Conservation (phyloP, 2,113 vertebrate species). For the Genyomyrus donnyi region DNA sequence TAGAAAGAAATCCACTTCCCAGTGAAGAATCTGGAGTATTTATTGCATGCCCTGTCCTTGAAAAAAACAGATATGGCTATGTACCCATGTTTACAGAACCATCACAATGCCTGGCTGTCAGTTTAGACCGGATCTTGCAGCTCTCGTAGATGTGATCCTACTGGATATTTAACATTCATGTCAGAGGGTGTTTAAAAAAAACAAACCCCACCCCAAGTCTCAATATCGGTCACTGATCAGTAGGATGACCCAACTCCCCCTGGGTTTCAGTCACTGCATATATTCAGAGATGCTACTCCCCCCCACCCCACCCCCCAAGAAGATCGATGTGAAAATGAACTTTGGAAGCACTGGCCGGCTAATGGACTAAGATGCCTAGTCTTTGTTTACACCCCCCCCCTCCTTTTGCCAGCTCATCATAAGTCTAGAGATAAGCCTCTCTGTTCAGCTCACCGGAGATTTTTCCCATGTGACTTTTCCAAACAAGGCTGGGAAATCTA, state of each 20-base stretch:
- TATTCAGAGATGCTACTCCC: neutral
- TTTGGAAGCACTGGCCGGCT: neutral
- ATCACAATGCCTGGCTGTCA: neutral
- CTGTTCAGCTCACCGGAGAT: neutral
- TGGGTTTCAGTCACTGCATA: neutral
- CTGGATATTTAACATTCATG: neutral
- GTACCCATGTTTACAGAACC: neutral
- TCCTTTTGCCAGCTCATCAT: neutral
- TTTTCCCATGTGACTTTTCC: slow-evolving; percentile 11
- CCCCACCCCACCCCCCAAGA: no score
- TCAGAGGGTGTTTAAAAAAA: neutral
- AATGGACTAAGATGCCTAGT: neutral
- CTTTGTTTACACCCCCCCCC: neutral
- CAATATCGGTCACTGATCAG: neutral
- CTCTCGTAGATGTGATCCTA: neutral
- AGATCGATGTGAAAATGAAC: slow-evolving; percentile 14
- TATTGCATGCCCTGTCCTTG: neutral
- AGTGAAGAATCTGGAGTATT: neutral
- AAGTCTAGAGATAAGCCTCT: neutral
- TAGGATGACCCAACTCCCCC: neutral
- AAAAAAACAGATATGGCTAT: neutral
- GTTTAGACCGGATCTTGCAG: neutral
- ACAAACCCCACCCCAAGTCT: neutral
- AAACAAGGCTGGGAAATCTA: neutral
- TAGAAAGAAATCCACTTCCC: neutral